Percentiles rank a stretch among this genome's conserved stretches.
phyloP scores from a whole-genome alignment of 2,888 invertebrate species.

The Ditula angustiorana region DNA sequence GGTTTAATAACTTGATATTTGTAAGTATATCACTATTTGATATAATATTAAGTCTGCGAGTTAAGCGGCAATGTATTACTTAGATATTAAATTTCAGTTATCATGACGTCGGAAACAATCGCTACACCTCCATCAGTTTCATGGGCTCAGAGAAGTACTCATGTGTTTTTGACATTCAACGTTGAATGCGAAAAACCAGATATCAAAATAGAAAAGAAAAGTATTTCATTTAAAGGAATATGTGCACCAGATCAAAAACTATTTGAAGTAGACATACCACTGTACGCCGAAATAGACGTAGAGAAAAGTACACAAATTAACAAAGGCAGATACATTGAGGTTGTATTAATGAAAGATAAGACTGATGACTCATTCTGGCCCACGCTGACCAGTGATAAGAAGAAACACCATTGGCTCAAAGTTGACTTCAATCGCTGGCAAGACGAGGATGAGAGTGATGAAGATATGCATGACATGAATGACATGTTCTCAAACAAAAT shows the following conservation, averaged over 20 bases:
- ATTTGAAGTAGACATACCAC: slow-evolving; percentile 94
- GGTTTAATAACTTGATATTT: background rate
- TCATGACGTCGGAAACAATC: slow-evolving; percentile 57
- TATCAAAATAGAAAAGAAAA: slow-evolving; percentile 88
- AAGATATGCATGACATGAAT: slow-evolving; percentile 83
- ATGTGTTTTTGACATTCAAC: slow-evolving; percentile 94
- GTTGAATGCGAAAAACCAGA: slow-evolving; percentile 94
- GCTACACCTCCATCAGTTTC: slow-evolving; percentile 89
- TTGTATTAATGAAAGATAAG: slow-evolving; percentile 88
- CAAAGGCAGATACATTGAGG: slow-evolving; percentile 90
- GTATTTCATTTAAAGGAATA: slow-evolving; percentile 92
- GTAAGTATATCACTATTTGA: slow-evolving; percentile 4
- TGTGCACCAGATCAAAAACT: slow-evolving; percentile 93
- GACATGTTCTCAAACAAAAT: slow-evolving; percentile 72
- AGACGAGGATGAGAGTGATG: slow-evolving; percentile 97
- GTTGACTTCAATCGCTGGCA: slow-evolving; percentile 99
- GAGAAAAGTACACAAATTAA: slow-evolving; percentile 90
- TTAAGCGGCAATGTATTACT: background rate
- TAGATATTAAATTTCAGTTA: slow-evolving; percentile 47
- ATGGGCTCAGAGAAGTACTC: slow-evolving; percentile 95
- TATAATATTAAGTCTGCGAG: background rate
- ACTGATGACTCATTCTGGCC: slow-evolving; percentile 93
- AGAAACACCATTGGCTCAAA: slow-evolving; percentile 97
- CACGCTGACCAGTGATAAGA: slow-evolving; percentile 92
- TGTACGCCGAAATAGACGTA: slow-evolving; percentile 93